These are phyloP conservation scores for Microhierax caerulescens DNA, from an alignment of 2,797 vertebrate genomes.

Conservation along the genomic window DNA sequence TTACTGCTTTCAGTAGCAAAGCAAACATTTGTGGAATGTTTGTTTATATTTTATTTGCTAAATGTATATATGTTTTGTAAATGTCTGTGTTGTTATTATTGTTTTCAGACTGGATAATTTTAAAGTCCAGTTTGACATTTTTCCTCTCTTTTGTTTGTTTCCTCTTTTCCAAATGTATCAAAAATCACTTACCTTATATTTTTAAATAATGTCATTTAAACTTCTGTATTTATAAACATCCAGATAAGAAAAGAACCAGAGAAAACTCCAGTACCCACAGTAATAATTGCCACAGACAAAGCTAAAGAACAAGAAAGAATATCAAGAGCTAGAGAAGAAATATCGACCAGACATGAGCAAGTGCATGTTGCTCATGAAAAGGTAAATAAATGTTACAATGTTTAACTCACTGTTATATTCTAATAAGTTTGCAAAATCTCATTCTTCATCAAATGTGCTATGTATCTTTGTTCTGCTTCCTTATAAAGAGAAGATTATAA, in stretches of 20 bases:
- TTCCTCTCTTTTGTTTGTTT: not conserved
- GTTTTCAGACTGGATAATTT: not conserved
- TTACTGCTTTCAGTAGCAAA: not conserved
- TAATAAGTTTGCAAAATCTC: not conserved
- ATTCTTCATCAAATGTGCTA: not conserved
- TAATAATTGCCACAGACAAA: conserved; percentile 74
- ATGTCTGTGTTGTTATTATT: not conserved
- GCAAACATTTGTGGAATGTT: not conserved
- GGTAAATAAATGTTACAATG: conserved; percentile 42
- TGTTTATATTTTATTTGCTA: not conserved
- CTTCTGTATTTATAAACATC: conserved; percentile 38
- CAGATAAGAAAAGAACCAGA: conserved; percentile 78
- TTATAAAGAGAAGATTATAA: not conserved
- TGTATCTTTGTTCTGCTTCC: not conserved
- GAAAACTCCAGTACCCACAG: conserved; percentile 69
- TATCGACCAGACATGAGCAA: conserved; percentile 69
- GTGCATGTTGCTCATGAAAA: conserved; percentile 71
- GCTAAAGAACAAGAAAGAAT: conserved; percentile 74
- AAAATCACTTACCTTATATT: not conserved
- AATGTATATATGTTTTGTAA: not conserved
- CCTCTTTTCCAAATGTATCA: not conserved
- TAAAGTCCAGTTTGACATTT: not conserved
- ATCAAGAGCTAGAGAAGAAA: conserved; percentile 74
- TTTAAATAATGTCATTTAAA: not conserved
- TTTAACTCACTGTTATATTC: not conserved